Evolutionary conservation across 2,113 vertebrate species (phyloP).

Genomic region (Pithys albifrons): DNA sequence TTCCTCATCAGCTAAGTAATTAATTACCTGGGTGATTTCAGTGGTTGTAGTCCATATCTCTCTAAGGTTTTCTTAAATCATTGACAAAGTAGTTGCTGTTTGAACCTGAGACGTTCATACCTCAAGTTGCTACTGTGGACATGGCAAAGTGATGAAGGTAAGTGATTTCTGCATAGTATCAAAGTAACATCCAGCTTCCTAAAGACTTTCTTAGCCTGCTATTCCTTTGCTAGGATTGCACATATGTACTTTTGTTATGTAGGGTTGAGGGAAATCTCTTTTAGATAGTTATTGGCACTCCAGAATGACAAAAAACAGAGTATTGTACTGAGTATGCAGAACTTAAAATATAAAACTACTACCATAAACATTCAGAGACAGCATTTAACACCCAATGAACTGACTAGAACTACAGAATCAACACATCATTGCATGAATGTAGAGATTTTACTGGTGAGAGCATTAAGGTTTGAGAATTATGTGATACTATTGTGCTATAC

Average conservation of each 20-base stretch:
- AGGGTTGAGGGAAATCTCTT: not conserved
- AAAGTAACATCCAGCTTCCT: not conserved
- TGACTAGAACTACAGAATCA: not conserved
- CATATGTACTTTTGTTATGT: not conserved
- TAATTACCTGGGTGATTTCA: not conserved
- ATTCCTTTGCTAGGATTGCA: not conserved
- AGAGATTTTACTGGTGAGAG: not conserved
- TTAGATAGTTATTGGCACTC: not conserved
- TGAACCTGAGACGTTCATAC: not conserved
- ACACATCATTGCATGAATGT: not conserved
- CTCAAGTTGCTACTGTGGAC: not conserved
- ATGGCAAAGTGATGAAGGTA: not conserved
- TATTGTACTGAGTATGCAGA: not conserved
- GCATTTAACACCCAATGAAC: not conserved
- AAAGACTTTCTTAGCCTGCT: not conserved
- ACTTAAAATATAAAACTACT: conserved; percentile 1
- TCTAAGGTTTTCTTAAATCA: not conserved
- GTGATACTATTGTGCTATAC: not conserved
- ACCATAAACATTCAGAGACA: not conserved
- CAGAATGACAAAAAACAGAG: not conserved
- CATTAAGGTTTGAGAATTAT: not conserved
- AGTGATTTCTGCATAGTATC: not conserved
- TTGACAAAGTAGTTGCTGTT: not conserved
- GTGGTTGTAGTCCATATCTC: not conserved
- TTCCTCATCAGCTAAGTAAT: not conserved